Evolutionary conservation across 2,888 invertebrate species (phyloP).

Genomic region (Cordylochernes scorpioides): DNA sequence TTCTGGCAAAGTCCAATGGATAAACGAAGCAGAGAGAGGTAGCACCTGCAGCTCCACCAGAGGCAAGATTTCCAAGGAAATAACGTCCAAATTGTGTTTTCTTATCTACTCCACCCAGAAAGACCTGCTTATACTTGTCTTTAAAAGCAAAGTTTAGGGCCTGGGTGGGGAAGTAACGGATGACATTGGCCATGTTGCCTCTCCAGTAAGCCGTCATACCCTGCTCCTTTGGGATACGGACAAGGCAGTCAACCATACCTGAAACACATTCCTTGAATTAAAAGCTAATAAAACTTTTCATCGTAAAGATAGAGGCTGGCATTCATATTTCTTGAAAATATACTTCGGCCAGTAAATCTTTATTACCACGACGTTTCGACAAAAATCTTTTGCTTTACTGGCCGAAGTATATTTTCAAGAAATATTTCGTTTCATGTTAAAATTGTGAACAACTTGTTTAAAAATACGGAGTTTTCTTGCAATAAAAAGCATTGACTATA

Average conservation of each 20-base stretch:
- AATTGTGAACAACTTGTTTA: too few relatives aligned
- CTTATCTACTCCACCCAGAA: slow-evolving; percentile 59
- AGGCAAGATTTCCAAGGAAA: slow-evolving; percentile 62
- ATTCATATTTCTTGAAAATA: too few relatives aligned
- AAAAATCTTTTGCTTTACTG: too few relatives aligned
- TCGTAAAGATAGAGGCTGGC: too few relatives aligned
- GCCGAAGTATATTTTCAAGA: too few relatives aligned
- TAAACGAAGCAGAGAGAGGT: slow-evolving; percentile 81
- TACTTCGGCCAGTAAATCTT: too few relatives aligned
- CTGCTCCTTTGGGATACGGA: slow-evolving; percentile 61
- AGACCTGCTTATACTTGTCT: slow-evolving; percentile 66
- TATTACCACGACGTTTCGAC: too few relatives aligned
- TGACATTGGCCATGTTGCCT: slow-evolving; percentile 76
- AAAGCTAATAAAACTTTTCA: too few relatives aligned
- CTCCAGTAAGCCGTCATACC: slow-evolving; percentile 63
- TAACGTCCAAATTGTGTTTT: slow-evolving; percentile 65
- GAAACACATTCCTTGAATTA: too few relatives aligned
- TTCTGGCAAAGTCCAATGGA: slow-evolving; percentile 79
- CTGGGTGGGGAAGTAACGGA: slow-evolving; percentile 79
- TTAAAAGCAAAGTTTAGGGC: slow-evolving; percentile 85
- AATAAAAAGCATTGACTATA: too few relatives aligned
- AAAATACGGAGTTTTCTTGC: too few relatives aligned
- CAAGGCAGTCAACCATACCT: slow-evolving; percentile 56
- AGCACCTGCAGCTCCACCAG: slow-evolving; percentile 80
- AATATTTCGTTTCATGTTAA: too few relatives aligned